Percentiles rank a stretch among this genome's conserved stretches.
phyloP scores from a whole-genome alignment of 2,888 invertebrate genomes.

The Andrena camellia region DNA sequence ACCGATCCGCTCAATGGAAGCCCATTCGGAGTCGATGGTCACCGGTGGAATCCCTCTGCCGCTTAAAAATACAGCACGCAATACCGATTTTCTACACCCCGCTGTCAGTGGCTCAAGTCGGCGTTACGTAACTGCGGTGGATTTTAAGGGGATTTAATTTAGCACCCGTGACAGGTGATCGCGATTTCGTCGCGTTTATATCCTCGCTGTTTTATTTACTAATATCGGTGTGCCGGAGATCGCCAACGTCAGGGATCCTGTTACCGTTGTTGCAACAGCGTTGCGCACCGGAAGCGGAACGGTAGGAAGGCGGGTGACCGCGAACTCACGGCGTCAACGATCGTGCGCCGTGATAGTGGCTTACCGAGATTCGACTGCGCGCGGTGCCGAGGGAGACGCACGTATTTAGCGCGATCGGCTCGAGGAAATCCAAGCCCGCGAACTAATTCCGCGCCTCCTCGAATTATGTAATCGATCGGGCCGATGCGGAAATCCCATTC shows the following conservation, averaged over 20 bases:
- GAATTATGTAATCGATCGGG: conserved; percentile 45
- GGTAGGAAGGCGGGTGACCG: conserved; percentile 1
- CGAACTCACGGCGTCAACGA: conserved; percentile 7
- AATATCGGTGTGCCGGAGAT: not conserved
- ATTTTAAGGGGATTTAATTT: not conserved
- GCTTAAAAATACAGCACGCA: not conserved
- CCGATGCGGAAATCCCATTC: conserved; percentile 22
- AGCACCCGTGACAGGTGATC: not conserved
- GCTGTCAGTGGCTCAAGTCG: not conserved
- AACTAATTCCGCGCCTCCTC: conserved; percentile 28
- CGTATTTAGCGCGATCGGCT: conserved; percentile 9
- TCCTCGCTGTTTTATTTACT: not conserved
- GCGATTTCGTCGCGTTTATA: too few species aligned
- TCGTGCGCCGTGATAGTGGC: conserved; percentile 22
- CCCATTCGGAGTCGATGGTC: not conserved
- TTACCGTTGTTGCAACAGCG: not conserved
- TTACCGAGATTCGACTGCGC: conserved; percentile 14
- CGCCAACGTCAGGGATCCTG: conserved; percentile 7
- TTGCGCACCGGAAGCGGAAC: not conserved
- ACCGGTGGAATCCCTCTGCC: too few species aligned
- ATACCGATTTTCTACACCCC: not conserved
- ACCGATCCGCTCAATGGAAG: not conserved
- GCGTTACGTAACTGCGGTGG: conserved; percentile 34
- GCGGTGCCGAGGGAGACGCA: not conserved
- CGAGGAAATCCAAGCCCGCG: conserved; percentile 31